Base-by-base conservation (phyloP, 2,113 vertebrate genomes). In the Colinus virginianus region DNA sequence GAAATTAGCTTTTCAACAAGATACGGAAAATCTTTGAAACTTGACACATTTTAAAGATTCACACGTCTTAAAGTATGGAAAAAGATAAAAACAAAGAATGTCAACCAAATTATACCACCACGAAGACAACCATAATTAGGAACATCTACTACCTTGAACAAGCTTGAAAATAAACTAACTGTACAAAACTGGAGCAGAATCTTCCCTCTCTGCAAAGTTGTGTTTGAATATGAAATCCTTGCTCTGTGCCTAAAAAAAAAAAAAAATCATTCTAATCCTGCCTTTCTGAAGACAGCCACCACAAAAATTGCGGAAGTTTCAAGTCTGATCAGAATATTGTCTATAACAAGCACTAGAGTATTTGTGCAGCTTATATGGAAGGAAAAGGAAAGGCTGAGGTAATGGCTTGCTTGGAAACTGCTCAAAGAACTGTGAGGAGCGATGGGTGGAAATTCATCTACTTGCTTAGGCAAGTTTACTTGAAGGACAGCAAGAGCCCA, bases 341-440 rank as follows among this genome's bases (percentile, higher is more conserved):
- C 67, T 84, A 69, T 70, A 87, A 18, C 32, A 88, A 78, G 67
- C 76, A 87, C 7, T n/a, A 34, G 23, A 66, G 16, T 88, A 91
- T 88, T 91, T 86, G 25, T 1, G 13, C 83, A 93, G 69, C 56
- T 64, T 80, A 19, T 32, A 66, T 23, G 51, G 84, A 72, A 91
- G 61, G 76, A 92, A 91, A 32, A 90, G 56, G 58, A 76, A 83
- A 95, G 63, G 38, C 17, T 62, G 78, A 93, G 55, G 70, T 76
- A 78, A 87, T 42, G 66, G 51, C 43, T 74, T 74, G 49, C 20
- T 82, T 85, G 63, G 45, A 69, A 92, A 91, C 23, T 48, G 25
- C 43, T 67, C 69, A 58, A 87, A 79, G 59, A n/a, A n/a, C 49
- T 30, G 36, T 67, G 82, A 84, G 46, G 59, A 93, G 19, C 46